These are phyloP conservation scores for Emydocephalus ijimae DNA, from an alignment of 2,113 vertebrate genomes.

Conservation along the genomic window DNA sequence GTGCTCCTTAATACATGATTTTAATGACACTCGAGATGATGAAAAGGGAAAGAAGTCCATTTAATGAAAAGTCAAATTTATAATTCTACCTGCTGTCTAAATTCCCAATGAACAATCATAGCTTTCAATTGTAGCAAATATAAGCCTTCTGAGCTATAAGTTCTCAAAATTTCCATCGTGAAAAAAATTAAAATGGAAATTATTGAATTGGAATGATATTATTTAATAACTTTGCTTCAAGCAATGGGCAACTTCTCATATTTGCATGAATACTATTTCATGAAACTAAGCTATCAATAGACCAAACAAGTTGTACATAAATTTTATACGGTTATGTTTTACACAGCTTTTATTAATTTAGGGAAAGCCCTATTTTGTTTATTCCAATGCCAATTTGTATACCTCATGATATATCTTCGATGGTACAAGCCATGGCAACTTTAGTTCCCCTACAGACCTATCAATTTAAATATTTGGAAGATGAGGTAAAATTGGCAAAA, in stretches of 20 bases:
- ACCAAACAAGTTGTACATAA: background rate
- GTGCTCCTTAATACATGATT: constrained; percentile 32
- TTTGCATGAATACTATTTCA: background rate
- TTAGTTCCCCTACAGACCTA: background rate
- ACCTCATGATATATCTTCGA: background rate
- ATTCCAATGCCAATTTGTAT: background rate
- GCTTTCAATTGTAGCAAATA: background rate
- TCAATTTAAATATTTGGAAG: background rate
- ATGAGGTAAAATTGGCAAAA: background rate
- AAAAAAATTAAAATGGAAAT: background rate
- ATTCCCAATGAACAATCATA: background rate
- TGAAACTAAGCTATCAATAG: background rate
- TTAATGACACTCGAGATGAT: constrained; percentile 36
- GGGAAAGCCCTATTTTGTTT: background rate
- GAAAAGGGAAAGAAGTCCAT: constrained; percentile 22
- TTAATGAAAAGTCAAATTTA: constrained; percentile 23
- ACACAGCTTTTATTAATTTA: background rate
- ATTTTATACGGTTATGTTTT: background rate
- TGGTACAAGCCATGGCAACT: background rate
- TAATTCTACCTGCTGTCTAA: constrained; percentile 12
- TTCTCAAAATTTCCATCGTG: background rate
- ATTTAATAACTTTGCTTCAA: background rate
- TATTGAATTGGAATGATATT: background rate
- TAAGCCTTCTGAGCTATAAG: background rate
- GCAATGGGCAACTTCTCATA: background rate